A percentile compares a stretch with the other conserved stretches of the same genome.
Evolutionary conservation across 2,113 vertebrate genomes (phyloP).

Genomic region (Channa argus): DNA sequence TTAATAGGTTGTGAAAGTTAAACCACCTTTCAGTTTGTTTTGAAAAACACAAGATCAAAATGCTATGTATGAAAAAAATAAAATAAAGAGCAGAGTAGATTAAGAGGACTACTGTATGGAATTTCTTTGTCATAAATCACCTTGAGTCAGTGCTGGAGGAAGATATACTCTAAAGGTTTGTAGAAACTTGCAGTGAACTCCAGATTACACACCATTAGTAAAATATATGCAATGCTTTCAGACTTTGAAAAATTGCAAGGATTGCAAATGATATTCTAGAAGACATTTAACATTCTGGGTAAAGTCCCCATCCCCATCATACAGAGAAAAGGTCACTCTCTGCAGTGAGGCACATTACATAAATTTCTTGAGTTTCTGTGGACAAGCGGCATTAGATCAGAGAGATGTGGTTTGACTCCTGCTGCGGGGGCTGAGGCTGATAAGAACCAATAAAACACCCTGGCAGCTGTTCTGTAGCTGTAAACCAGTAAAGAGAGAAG

Average conservation of each 20-base stretch:
- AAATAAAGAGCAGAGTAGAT: conserved; percentile 45
- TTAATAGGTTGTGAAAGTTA: not conserved
- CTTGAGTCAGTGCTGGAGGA: conserved; percentile 35
- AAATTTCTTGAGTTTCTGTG: not conserved
- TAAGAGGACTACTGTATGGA: conserved; percentile 34
- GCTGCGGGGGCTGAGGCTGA: conserved; percentile 22
- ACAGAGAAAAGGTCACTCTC: not conserved
- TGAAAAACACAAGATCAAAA: conserved; percentile 26
- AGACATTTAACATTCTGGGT: not conserved
- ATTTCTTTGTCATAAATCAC: conserved; percentile 42
- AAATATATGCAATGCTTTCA: not conserved
- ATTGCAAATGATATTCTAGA: not conserved
- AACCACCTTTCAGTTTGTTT: conserved; percentile 37
- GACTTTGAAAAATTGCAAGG: not conserved
- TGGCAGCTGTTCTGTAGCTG: conserved; percentile 26
- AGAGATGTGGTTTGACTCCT: conserved; percentile 14
- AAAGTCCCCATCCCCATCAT: not conserved
- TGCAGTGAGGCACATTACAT: not conserved
- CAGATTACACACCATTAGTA: not conserved
- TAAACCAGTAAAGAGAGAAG: conserved; percentile 37
- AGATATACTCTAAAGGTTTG: not conserved
- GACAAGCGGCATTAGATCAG: conserved; percentile 6
- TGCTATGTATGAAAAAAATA: conserved; percentile 31
- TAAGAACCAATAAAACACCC: conserved; percentile 33
- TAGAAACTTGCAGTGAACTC: too few relatives aligned